Base-by-base conservation (phyloP, 2,888 invertebrate genomes). In the Drosophila antonietae region DNA sequence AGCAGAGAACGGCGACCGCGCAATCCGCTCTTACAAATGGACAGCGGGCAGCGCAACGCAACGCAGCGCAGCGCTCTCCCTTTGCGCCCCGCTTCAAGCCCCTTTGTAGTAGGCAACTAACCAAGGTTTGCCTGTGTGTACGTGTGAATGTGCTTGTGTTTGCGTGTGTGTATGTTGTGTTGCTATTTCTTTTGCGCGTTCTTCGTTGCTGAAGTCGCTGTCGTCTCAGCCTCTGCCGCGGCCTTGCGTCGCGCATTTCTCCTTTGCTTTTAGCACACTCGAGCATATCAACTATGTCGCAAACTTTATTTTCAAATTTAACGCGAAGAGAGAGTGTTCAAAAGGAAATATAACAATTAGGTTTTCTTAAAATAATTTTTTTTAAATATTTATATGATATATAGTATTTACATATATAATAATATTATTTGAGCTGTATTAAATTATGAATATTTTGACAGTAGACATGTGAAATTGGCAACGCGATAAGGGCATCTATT, bases 1-100 rank as follows among this genome's bases (percentile, higher is more conserved):
- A 90, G 87, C 82, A 88, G 83, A 65, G 86, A 73, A 75, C 75
- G 66, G 51, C 67, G 61, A 52, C 59, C 44, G 60, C 73, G 82
- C 68, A 69, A 68, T 53, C 72, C 55, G 82, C 82, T 72, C 78
- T 78, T 81, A 78, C 81, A 86, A 80, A 86, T 86, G 83, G 83
- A 83, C 78, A 83, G 74, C 81, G 81, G 88, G 69, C 89, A 78
- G 77, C 80, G 55, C 51, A 52, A 33, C 66, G 58, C 31, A 63
- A 12, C 23, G 8, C 14, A 44, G 44, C 43, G 43, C 43, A 15
- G 28, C 49, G 49, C 37, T 41, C 55, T 28, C 28, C 18, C 41
- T 41, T 41, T 55, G 7, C 55, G 9, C 14, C 28, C 55, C 55
- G 39, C 55, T 2, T 6, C 44, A 43, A 20, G 18, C 37, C 52